Conservation (phyloP, 2,113 vertebrate species). For the Neodon shergylaensis region DNA sequence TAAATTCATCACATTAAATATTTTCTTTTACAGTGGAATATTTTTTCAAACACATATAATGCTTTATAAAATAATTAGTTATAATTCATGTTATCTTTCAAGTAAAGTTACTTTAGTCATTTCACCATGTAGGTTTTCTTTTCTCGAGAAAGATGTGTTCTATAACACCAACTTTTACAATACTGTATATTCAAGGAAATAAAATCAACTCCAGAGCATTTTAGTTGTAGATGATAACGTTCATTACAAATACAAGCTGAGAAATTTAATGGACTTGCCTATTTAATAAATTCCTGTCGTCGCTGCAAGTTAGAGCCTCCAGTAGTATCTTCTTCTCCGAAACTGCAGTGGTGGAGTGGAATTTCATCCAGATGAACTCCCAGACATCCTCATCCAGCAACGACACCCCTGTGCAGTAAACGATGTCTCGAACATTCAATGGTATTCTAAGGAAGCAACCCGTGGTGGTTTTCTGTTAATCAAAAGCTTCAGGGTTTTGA, state of each 20-base stretch:
- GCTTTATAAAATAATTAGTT: background rate
- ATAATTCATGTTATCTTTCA: background rate
- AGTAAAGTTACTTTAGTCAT: background rate
- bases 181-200: background rate
- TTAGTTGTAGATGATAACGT: background rate
- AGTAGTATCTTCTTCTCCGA: constrained; percentile 98
- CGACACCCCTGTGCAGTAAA: constrained; percentile 98
- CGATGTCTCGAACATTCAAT: constrained; percentile 96
- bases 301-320: constrained; percentile 97
- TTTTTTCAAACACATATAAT: background rate
- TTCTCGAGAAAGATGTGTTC: background rate
- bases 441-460: constrained; percentile 91
- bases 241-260: background rate
- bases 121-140: background rate
- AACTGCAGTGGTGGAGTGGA: constrained; percentile 94
- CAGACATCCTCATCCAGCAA: constrained; percentile 99
- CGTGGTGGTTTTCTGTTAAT: constrained; percentile 60
- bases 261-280: constrained; percentile 83
- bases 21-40: background rate
- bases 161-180: background rate
- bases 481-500: constrained; percentile 30
- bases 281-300: constrained; percentile 95
- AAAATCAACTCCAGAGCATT: background rate
- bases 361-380: constrained; percentile 99
- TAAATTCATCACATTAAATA: background rate